These are phyloP conservation scores for Tigriopus californicus DNA, from an alignment of 2,888 invertebrate genomes.

Conservation along the genomic window DNA sequence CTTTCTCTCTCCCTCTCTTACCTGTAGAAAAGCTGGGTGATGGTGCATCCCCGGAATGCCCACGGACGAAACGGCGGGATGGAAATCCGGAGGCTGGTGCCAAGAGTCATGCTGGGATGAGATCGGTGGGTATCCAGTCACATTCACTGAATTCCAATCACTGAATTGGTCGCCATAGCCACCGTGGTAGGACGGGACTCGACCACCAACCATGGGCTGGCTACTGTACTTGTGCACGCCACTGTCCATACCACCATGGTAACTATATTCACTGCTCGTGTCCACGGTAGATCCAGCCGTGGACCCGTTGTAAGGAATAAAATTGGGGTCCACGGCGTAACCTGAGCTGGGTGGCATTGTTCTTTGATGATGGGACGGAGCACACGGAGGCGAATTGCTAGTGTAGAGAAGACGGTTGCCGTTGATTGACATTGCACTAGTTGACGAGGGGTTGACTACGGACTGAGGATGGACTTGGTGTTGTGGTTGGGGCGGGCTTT, in stretches of 20 bases:
- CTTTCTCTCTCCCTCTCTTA: not conserved
- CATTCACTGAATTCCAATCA: not conserved
- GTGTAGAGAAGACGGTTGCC: not conserved
- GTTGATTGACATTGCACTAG: not conserved
- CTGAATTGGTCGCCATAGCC: no score
- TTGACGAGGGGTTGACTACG: not conserved
- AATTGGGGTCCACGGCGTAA: no score
- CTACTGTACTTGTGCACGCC: not conserved
- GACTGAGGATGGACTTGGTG: no score
- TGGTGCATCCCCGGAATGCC: constrained; percentile 1
- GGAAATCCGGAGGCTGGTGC: constrained; percentile 1
- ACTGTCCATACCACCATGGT: not conserved
- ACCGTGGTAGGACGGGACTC: not conserved
- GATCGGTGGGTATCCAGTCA: not conserved
- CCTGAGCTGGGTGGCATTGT: no score
- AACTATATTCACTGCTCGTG: not conserved
- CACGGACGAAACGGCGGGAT: not conserved
- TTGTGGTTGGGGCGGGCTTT: not conserved
- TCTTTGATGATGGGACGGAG: not conserved
- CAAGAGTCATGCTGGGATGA: not conserved
- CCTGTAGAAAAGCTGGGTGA: constrained; percentile 14
- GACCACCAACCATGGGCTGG: not conserved
- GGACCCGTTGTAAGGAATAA: not conserved
- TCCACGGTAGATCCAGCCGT: not conserved
- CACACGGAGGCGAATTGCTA: not conserved